These are phyloP conservation scores for Struthidea cinerea DNA, from an alignment of 2,113 vertebrate species.

Conservation along the genomic window DNA sequence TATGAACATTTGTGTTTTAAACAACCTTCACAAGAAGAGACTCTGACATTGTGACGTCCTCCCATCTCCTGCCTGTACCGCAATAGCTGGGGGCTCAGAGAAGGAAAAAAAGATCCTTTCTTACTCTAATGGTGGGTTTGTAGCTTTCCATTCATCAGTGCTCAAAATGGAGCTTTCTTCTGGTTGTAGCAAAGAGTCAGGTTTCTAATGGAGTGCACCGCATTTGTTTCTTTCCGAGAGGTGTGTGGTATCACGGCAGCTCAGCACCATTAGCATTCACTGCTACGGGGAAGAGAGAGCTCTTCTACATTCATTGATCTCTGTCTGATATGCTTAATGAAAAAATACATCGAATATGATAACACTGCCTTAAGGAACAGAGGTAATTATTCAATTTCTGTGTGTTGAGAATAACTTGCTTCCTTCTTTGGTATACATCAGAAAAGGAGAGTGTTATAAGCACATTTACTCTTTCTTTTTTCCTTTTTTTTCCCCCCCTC, in stretches of 20 bases:
- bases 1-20: not conserved
- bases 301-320: constrained; percentile 41
- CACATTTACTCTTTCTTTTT: not conserved
- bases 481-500: accelerated
- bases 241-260: not conserved
- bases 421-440: not conserved
- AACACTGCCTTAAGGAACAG: constrained; percentile 51
- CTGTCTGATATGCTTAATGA: constrained; percentile 55
- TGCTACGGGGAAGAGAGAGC: not conserved
- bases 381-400: constrained; percentile 49
- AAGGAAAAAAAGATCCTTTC: not conserved
- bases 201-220: not conserved
- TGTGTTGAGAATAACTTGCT: constrained; percentile 24
- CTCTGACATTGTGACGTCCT: not conserved
- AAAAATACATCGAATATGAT: constrained; percentile 55
- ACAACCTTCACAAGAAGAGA: not conserved
- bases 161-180: not conserved
- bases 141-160: not conserved
- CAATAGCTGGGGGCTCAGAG: not conserved
- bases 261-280: constrained; percentile 39
- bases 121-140: not conserved
- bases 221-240: not conserved
- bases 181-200: not conserved
- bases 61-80: too few relatives aligned
- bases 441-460: not conserved